phyloP scores from a whole-genome alignment of 2,113 vertebrate species.

The Neolamprologus fasciatus region DNA sequence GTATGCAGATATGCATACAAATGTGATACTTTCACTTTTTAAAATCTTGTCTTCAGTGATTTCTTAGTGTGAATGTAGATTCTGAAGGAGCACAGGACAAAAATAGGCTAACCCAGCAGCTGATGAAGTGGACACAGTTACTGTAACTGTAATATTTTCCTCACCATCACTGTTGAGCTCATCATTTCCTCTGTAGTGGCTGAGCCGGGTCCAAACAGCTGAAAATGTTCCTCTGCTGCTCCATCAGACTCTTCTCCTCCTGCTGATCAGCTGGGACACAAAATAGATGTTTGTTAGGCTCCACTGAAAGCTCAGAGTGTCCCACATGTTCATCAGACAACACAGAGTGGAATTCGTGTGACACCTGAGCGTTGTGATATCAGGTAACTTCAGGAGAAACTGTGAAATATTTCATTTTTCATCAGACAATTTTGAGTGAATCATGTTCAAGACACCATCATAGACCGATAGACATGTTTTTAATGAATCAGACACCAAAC shows the following conservation, averaged over 20 bases:
- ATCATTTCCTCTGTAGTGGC: background rate
- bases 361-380: background rate
- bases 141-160: background rate
- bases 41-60: fast-evolving
- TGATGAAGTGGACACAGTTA: background rate
- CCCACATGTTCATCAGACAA: fast-evolving
- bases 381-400: background rate
- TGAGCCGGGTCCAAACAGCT: fast-evolving
- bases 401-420: background rate
- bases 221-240: background rate
- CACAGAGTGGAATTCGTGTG: background rate
- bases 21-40: background rate
- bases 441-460: background rate
- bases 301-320: background rate
- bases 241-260: background rate
- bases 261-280: background rate
- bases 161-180: background rate
- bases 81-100: background rate
- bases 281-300: fast-evolving
- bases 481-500: background rate
- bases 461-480: fast-evolving
- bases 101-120: background rate
- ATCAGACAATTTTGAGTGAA: background rate
- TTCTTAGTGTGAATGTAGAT: background rate
- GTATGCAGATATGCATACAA: fast-evolving